Evolutionary conservation across 2,797 vertebrate species (phyloP).

Genomic region (Betta splendens): DNA sequence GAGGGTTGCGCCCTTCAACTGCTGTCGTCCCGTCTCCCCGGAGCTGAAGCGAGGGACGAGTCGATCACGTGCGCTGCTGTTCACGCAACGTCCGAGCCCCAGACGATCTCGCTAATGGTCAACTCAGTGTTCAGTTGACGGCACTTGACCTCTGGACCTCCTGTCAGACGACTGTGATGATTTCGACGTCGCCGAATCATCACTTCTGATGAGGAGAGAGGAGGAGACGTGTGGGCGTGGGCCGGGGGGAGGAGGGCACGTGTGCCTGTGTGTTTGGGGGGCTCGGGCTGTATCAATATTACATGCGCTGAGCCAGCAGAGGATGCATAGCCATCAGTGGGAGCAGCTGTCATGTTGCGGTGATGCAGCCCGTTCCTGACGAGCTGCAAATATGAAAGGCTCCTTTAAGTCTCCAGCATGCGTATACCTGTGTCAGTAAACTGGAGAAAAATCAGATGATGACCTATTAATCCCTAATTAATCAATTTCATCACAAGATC

Average conservation of each 20-base stretch:
- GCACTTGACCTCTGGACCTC: slow-evolving; percentile 75
- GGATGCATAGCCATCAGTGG: slow-evolving; percentile 65
- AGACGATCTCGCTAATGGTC: slow-evolving; percentile 60
- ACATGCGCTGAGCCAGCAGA: slow-evolving; percentile 68
- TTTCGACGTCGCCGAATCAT: slow-evolving; percentile 40
- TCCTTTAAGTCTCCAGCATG: background rate
- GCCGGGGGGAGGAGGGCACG: slow-evolving; percentile 31
- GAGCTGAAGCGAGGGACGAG: slow-evolving; percentile 27
- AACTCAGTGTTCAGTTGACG: slow-evolving; percentile 67
- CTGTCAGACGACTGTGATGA: too few species aligned
- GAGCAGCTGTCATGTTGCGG: slow-evolving; percentile 65
- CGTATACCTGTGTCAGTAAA: slow-evolving; percentile 18
- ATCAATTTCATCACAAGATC: slow-evolving; percentile 7
- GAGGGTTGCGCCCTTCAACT: slow-evolving; percentile 26
- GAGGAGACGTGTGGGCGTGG: slow-evolving; percentile 17
- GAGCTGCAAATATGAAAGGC: background rate
- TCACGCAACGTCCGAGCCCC: slow-evolving; percentile 35
- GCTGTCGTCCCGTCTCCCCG: slow-evolving; percentile 26
- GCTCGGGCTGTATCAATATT: slow-evolving; percentile 65
- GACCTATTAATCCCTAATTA: too few species aligned
- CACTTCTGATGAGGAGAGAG: slow-evolving; percentile 15
- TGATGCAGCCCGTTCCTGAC: slow-evolving; percentile 51
- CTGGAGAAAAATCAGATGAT: slow-evolving; percentile 14
- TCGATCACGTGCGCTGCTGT: slow-evolving; percentile 31
- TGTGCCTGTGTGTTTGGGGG: background rate